Percentiles rank a stretch among this genome's conserved stretches.
These are phyloP conservation scores for Drosophila orena DNA, from an alignment of 1,140 invertebrate species.

Conservation along the genomic window DNA sequence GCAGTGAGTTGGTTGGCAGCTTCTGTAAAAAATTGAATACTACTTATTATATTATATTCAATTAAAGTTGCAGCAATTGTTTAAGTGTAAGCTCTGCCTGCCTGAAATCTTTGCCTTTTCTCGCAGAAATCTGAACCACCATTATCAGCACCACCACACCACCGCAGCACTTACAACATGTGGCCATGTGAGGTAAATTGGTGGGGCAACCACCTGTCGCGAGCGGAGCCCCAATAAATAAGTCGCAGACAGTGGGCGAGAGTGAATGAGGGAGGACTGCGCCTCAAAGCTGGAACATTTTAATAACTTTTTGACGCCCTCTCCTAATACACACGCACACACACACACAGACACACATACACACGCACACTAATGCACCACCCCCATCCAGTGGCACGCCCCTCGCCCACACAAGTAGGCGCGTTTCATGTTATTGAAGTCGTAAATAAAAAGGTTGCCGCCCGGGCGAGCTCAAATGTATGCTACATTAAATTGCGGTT, in stretches of 20 bases:
- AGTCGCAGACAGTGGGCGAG: slow-evolving; percentile 41
- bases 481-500: slow-evolving; percentile 80
- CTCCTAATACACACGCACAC: slow-evolving; percentile 6
- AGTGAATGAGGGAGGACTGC: slow-evolving; percentile 11
- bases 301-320: slow-evolving; percentile 70
- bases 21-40: neutral
- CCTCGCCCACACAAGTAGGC: slow-evolving; percentile 23
- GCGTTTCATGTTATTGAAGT: slow-evolving; percentile 74
- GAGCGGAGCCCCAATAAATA: slow-evolving; percentile 60
- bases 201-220: slow-evolving; percentile 76
- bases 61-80: neutral
- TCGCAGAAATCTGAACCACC: slow-evolving; percentile 7
- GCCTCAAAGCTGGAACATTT: slow-evolving; percentile 66
- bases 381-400: slow-evolving; percentile 22
- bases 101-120: neutral
- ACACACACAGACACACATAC: too few species aligned
- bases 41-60: too few species aligned
- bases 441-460: slow-evolving; percentile 74
- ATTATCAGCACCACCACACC: slow-evolving; percentile 6
- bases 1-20: neutral
- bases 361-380: too few species aligned
- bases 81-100: neutral
- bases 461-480: slow-evolving; percentile 51
- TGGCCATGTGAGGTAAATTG: slow-evolving; percentile 21
- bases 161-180: slow-evolving; percentile 32